A percentile compares a stretch with the other conserved stretches of the same genome.
Conservation (phyloP, 2,888 invertebrate species). For the Hypselothyrea guttata region DNA sequence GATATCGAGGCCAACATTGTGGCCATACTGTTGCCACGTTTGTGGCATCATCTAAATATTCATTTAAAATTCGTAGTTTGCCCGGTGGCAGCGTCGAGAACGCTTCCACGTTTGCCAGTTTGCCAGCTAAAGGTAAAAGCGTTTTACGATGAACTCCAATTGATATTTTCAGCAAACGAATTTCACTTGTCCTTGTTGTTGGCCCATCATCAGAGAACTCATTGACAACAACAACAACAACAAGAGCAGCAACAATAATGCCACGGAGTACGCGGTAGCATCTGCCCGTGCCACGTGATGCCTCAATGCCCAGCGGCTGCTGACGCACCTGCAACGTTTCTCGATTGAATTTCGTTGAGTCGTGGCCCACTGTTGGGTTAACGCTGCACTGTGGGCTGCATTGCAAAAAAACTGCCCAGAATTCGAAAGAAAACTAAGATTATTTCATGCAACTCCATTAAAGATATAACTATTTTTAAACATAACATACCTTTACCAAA, state of each 20-base stretch:
- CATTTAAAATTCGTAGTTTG: slow-evolving; percentile 37
- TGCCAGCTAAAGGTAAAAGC: no score
- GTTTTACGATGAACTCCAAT: slow-evolving; percentile 64
- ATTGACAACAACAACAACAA: slow-evolving; percentile 36
- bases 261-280: not conserved
- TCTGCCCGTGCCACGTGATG: slow-evolving; percentile 42
- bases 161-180: slow-evolving; percentile 64
- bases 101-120: slow-evolving; percentile 48
- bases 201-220: slow-evolving; percentile 38
- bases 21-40: slow-evolving; percentile 26
- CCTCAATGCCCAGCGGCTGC: slow-evolving; percentile 32
- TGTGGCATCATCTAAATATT: slow-evolving; percentile 37
- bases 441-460: no score
- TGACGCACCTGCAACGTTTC: slow-evolving; percentile 48
- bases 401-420: no score
- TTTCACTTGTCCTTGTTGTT: slow-evolving; percentile 39
- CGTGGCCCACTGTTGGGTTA: slow-evolving; percentile 2
- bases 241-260: slow-evolving; percentile 3
- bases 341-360: slow-evolving; percentile 38
- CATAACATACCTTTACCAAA: no score
- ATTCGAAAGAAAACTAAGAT: no score
- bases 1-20: slow-evolving; percentile 2
- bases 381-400: no score
- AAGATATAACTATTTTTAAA: no score
- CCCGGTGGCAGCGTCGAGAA: slow-evolving; percentile 23